phyloP scores from a whole-genome alignment of 2,113 vertebrate species.

The Condylura cristata region DNA sequence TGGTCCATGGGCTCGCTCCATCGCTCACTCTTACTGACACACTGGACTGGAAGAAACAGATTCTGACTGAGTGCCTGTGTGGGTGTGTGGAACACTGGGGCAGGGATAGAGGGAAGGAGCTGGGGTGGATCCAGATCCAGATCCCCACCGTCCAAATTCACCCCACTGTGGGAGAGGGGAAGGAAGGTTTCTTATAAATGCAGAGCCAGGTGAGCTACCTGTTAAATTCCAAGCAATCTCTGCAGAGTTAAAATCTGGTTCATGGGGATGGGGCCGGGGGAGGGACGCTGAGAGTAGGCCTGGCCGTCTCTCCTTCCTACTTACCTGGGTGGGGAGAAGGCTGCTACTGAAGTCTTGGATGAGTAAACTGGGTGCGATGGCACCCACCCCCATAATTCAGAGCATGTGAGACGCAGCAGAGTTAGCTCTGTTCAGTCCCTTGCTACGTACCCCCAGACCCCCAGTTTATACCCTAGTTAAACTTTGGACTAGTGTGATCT shows the following conservation, averaged over 20 bases:
- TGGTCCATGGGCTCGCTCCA: neutral
- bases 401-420: neutral
- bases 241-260: neutral
- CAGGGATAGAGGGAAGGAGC: neutral
- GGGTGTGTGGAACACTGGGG: neutral
- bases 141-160: neutral
- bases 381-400: neutral
- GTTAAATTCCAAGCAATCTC: neutral
- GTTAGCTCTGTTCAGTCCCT: neutral
- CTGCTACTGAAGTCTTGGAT: neutral
- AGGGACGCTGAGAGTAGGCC: neutral
- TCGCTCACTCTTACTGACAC: neutral
- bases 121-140: neutral
- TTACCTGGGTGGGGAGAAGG: neutral
- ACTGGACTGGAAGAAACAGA: neutral
- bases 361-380: neutral
- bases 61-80: neutral
- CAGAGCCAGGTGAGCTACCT: neutral
- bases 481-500: neutral
- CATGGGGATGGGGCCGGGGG: too few relatives aligned
- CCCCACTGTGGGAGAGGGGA: neutral
- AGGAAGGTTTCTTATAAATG: neutral
- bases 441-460: too few relatives aligned
- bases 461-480: neutral
- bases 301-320: neutral